These are phyloP conservation scores for Steatornis caripensis DNA, from an alignment of 2,113 vertebrate genomes.

Conservation along the genomic window DNA sequence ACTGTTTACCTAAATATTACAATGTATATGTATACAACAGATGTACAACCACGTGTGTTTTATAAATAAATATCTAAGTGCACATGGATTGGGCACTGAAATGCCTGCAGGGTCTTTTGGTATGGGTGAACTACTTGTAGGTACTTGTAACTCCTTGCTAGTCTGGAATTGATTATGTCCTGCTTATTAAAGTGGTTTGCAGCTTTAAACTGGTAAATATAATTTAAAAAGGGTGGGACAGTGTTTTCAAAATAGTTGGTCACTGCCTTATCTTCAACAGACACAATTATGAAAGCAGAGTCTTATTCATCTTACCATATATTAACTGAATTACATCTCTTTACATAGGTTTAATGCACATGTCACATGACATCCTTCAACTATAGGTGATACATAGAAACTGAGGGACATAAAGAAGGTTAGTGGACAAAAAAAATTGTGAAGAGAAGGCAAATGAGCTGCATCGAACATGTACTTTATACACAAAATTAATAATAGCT, in stretches of 20 bases:
- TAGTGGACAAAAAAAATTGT: background rate
- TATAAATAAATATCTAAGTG: conserved; percentile 27
- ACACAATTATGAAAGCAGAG: background rate
- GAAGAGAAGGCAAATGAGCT: background rate
- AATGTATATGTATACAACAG: background rate
- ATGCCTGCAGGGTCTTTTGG: background rate
- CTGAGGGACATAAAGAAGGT: background rate
- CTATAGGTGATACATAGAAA: background rate
- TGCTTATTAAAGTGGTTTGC: background rate
- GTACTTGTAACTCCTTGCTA: background rate
- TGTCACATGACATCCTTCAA: background rate
- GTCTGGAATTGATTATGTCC: background rate
- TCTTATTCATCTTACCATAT: background rate
- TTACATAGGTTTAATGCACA: background rate
- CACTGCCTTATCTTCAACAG: background rate
- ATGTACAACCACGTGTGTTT: background rate
- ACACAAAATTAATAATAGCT: background rate
- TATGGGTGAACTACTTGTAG: background rate
- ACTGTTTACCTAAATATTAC: background rate
- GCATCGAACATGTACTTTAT: background rate
- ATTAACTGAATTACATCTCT: background rate
- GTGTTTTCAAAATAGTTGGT: background rate
- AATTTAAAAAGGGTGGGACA: background rate
- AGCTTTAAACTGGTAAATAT: background rate
- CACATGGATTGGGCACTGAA: background rate